Conservation (phyloP, 1,140 invertebrate genomes). For the Papilio aristodemus region DNA sequence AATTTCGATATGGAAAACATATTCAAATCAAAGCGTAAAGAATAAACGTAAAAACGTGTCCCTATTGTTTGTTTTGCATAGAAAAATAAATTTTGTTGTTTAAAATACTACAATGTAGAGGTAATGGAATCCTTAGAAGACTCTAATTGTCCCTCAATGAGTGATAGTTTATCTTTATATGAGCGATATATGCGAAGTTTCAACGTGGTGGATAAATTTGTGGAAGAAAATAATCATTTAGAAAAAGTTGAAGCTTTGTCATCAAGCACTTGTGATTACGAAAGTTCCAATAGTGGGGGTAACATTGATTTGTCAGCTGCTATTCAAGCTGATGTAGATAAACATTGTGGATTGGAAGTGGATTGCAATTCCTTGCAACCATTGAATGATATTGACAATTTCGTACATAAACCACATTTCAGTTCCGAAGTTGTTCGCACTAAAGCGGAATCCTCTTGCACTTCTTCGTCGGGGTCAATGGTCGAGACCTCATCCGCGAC, state of each 20-base stretch:
- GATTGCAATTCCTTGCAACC: conserved; percentile 47
- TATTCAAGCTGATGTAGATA: conserved; percentile 51
- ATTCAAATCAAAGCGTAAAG: background rate
- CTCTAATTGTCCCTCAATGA: conserved; percentile 70
- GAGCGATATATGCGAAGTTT: conserved; percentile 75
- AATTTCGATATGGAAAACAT: background rate
- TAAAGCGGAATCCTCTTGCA: conserved; percentile 53
- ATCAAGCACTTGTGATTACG: conserved; percentile 51
- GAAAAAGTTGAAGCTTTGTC: conserved; percentile 40
- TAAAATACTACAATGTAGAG: conserved; percentile 51
- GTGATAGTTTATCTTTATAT: conserved; percentile 73
- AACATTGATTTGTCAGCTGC: conserved; percentile 65
- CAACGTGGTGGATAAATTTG: conserved; percentile 62
- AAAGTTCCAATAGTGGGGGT: conserved; percentile 59
- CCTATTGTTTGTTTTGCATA: conserved; percentile 10
- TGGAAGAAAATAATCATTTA: conserved; percentile 47
- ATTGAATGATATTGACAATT: conserved; percentile 43
- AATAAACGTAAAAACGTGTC: background rate
- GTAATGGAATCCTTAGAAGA: conserved; percentile 74
- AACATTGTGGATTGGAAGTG: conserved; percentile 51
- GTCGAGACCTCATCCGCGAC: conserved; percentile 56
- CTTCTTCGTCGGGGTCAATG: conserved; percentile 49
- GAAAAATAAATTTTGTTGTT: conserved; percentile 18
- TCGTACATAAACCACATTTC: conserved; percentile 45
- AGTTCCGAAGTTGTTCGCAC: conserved; percentile 48